These are phyloP conservation scores for Momotus momota DNA, from an alignment of 2,797 vertebrate genomes.

Conservation along the genomic window DNA sequence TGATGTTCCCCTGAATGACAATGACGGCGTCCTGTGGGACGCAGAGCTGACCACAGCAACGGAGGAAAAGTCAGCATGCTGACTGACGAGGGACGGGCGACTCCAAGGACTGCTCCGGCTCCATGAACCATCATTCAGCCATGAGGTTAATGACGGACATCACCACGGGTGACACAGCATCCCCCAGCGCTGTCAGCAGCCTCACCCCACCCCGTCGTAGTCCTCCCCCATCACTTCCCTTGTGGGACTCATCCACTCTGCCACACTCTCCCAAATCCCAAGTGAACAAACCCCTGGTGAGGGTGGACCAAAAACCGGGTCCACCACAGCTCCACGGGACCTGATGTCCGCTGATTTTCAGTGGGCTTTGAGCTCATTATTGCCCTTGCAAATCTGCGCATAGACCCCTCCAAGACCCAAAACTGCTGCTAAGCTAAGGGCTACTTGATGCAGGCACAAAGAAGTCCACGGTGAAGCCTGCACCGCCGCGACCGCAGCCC, in stretches of 20 bases:
- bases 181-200: not conserved
- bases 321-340: not conserved
- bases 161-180: not conserved
- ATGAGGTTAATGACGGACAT: not conserved
- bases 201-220: not conserved
- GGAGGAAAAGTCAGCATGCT: rapidly evolving
- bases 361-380: not conserved
- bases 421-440: not conserved
- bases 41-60: not conserved
- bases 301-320: not conserved
- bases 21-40: not conserved
- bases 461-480: not conserved
- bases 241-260: not conserved
- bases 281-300: not conserved
- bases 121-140: not conserved
- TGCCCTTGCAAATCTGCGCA: not conserved
- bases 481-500: rapidly evolving
- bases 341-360: not conserved
- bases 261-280: rapidly evolving
- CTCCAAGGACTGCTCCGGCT: not conserved
- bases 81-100: rapidly evolving
- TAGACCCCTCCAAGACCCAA: not conserved
- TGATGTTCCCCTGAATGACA: not conserved
- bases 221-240: not conserved
- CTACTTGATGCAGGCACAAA: not conserved